Evolutionary conservation across 1,140 invertebrate genomes (phyloP), one percentile per base, ranked within the genome.

Genomic region (Potamilus streckersoni): DNA sequence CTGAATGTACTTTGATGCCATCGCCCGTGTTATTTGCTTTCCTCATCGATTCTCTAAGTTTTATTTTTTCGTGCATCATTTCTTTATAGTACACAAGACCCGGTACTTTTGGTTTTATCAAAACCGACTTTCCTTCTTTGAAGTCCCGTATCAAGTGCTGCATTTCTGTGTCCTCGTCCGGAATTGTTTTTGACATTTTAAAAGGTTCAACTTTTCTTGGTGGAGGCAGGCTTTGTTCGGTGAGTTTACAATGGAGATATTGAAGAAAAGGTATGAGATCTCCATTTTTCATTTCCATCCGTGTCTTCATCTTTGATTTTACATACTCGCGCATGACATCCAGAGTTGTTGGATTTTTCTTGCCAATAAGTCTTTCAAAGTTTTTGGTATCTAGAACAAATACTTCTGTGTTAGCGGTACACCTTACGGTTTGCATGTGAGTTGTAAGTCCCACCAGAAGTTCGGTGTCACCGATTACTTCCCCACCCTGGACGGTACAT

Each of bases 401-500:
- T 2, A 86, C 85, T 49, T 86, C 80, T 12, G 84, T 87, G 60
- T 85, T 80, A 23, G 86, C 78, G 2, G 85, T 86, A 71, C 85
- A 88, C 56, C 82, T 74, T 13, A 89, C 81, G 11, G 86, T 89
- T 67, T 87, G 84, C 71, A 87, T 78, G 65, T 85, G 86, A 11
- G 88, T 87, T 19, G 71, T 78, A 19, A 77, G 49, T 58, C 83
- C 84, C 23, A 85, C 73, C 0, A 83, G 68, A 14, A 87, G 68
- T 73, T 90, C 89, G 3, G 82, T 79, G 68, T 89, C 88, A 8
- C 87, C 87, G 4, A 89, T 70, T 1, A 88, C 81, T 67, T 89
- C 87, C 11, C 81, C 81, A 14, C 80, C 68, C 12, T 80, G 80
- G 6, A 89, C 79, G 19, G 75, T 82, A 79, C 85, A 87, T 56